Base-by-base conservation (phyloP, 2,113 vertebrate genomes). In the Oplegnathus fasciatus region DNA sequence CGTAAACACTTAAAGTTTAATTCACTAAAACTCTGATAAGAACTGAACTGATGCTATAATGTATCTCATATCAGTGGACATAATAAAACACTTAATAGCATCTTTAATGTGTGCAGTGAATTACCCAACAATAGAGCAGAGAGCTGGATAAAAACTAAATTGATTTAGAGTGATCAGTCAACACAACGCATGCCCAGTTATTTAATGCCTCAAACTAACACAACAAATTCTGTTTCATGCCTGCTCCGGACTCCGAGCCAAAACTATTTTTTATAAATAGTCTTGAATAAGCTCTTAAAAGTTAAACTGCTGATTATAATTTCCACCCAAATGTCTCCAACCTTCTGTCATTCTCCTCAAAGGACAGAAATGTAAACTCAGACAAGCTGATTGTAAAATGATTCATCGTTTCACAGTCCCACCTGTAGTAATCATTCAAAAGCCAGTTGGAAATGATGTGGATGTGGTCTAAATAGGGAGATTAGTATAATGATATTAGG, bases 101-200 rank as follows among this genome's bases (percentile, higher is more conserved):
- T 62, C 20, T 67, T 75, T 30, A 28, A 30, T 54, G 67, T 79
- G 22, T 65, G 42, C 11, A 17, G 10, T 46, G 34, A 75, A 65
- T 73, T 37, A 75, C 13, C 64, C 58, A 73, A 82, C 62, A 84
- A 84, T 42, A 83, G 67, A 64, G 57, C 64, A 84, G 81, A 80
- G 75, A 75, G 67, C 61, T 80, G 76, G 75, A 46, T 58, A 34
- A 73, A 78, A 40, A 81, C 15, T 84, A 80, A 79, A 89, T 62
- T 68, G 26, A 89, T 84, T 90, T 78, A 11, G 52, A 83, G 57
- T 46, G 28, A 91, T 81, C 68, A 48, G 71, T 87, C 78, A 71
- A 90, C 78, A 86, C 81, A 89, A 86, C 85, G 87, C 78, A 89
- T 87, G 90, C 79, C 84, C 74, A 66, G 55, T 87, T 79, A 85